Percentiles rank a stretch among this genome's conserved stretches.
phyloP scores from a whole-genome alignment of 1,140 invertebrate species.

The Gryllus bimaculatus region DNA sequence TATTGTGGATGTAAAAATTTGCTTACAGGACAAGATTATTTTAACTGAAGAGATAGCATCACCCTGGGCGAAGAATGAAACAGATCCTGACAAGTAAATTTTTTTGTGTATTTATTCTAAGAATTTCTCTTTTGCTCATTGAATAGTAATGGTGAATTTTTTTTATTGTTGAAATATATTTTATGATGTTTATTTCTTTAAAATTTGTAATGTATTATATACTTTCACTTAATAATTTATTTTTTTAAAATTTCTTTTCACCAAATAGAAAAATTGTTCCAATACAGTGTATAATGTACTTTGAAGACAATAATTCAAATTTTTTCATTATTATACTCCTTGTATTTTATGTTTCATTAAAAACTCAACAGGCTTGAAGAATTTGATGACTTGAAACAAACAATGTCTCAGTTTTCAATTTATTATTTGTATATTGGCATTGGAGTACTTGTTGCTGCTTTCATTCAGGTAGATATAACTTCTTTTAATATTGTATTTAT shows the following conservation, averaged over 20 bases:
- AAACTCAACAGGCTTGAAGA: slow-evolving; percentile 12
- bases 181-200: slow-evolving; percentile 11
- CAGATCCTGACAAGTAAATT: not conserved
- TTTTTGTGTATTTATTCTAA: too few species aligned
- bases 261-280: not conserved
- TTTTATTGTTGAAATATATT: too few species aligned
- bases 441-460: slow-evolving; percentile 27
- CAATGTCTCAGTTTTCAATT: slow-evolving; percentile 28
- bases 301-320: not conserved
- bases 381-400: slow-evolving; percentile 26
- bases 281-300: not conserved
- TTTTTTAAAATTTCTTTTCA: not conserved
- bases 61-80: too few species aligned
- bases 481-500: not conserved
- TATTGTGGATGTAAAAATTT: too few species aligned
- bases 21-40: too few species aligned
- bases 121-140: too few species aligned
- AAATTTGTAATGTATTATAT: slow-evolving; percentile 30
- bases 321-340: not conserved
- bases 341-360: slow-evolving; percentile 17
- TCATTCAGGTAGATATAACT: slow-evolving; percentile 27
- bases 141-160: too few species aligned
- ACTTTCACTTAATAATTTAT: not conserved
- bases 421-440: slow-evolving; percentile 30
- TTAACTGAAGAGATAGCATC: too few species aligned